phyloP scores from a whole-genome alignment of 2,888 invertebrate species.

The Mesorhabditis spiculigera region DNA sequence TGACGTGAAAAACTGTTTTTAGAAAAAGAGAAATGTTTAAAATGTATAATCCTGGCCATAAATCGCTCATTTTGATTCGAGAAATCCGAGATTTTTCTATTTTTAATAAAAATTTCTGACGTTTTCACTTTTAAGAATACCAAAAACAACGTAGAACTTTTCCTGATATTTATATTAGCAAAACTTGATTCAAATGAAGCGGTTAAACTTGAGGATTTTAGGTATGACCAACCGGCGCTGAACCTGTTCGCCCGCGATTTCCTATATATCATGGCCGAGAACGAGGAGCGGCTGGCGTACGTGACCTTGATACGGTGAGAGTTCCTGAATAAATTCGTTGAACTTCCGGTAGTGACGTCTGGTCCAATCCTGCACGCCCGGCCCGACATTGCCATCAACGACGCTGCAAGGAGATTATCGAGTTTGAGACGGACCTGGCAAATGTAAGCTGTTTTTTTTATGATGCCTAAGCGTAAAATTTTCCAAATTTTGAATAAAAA shows the following conservation, averaged over 20 bases:
- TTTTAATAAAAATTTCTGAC: too few species aligned
- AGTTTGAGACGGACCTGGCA: conserved; percentile 76
- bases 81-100: too few species aligned
- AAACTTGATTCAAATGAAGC: not conserved
- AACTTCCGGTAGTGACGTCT: conserved; percentile 41
- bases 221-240: conserved; percentile 82
- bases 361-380: conserved; percentile 71
- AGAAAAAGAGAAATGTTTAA: not conserved
- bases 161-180: conserved; percentile 5
- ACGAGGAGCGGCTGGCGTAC: conserved; percentile 73
- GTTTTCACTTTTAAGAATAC: too few species aligned
- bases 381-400: conserved; percentile 67
- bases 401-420: conserved; percentile 73
- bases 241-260: conserved; percentile 80
- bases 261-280: conserved; percentile 75
- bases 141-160: too few species aligned
- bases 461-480: not conserved
- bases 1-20: too few species aligned
- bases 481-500: too few species aligned
- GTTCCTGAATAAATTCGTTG: too few species aligned
- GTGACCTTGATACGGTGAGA: conserved; percentile 44
- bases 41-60: too few species aligned
- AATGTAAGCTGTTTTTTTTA: conserved; percentile 68
- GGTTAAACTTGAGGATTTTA: conserved; percentile 58
- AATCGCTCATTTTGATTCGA: too few species aligned